Evolutionary conservation across 2,113 vertebrate genomes (phyloP).

Genomic region (Rhinoptilus africanus): DNA sequence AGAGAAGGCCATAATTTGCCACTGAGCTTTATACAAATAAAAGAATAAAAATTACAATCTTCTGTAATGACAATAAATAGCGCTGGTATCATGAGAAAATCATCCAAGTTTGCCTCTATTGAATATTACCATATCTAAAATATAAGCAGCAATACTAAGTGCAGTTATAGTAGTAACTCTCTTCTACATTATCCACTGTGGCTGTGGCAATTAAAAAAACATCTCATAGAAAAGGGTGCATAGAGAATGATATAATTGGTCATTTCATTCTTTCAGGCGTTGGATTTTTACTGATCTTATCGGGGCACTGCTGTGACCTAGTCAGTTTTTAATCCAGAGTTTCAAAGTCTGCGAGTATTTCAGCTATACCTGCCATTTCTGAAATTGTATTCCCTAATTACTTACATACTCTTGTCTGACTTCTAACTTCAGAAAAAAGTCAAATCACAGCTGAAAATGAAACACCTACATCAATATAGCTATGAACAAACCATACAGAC

Average conservation of each 20-base stretch:
- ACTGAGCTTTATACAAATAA: neutral
- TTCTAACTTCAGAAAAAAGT: neutral
- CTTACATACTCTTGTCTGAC: neutral
- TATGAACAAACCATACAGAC: neutral
- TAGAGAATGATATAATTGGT: neutral
- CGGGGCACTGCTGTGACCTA: neutral
- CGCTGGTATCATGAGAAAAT: neutral
- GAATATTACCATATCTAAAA: neutral
- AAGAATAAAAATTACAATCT: neutral
- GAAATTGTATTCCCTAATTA: neutral
- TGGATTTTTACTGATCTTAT: neutral
- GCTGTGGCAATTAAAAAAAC: neutral
- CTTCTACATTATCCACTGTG: neutral
- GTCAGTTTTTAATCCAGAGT: neutral
- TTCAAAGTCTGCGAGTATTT: neutral
- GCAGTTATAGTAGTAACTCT: neutral
- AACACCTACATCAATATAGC: neutral
- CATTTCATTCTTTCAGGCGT: neutral
- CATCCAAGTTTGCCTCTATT: neutral
- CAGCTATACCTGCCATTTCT: neutral
- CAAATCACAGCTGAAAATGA: neutral
- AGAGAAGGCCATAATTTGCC: neutral
- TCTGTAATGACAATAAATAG: neutral
- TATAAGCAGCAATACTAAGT: neutral
- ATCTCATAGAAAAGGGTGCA: neutral